Conservation (phyloP, 2,888 invertebrate species). For the Myathropa florea region DNA sequence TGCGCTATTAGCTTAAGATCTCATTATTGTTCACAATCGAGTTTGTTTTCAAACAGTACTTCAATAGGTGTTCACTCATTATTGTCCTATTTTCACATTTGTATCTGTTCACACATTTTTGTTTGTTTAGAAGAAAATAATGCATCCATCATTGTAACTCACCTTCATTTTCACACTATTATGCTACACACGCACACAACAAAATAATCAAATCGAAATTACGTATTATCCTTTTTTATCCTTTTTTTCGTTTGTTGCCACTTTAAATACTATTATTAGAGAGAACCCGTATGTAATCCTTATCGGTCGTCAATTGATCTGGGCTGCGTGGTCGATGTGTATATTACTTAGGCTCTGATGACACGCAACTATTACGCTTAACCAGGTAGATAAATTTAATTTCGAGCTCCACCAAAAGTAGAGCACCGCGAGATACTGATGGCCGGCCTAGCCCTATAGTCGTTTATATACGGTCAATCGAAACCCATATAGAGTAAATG, state of each 20-base stretch:
- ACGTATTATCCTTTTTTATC: slow-evolving; percentile 29
- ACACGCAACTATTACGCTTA: slow-evolving; percentile 44
- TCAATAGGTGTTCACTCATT: not conserved
- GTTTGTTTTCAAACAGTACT: not conserved
- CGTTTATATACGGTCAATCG: slow-evolving; percentile 81
- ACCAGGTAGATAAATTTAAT: slow-evolving; percentile 51
- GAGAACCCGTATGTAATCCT: slow-evolving; percentile 63
- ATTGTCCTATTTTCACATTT: not conserved
- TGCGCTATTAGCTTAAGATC: too few relatives aligned
- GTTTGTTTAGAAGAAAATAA: not conserved
- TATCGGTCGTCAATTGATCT: slow-evolving; percentile 16
- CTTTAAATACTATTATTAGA: slow-evolving; percentile 43
- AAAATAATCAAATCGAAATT: slow-evolving; percentile 10
- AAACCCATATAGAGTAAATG: slow-evolving; percentile 73
- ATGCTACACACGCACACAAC: slow-evolving; percentile 53
- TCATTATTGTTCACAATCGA: too few relatives aligned
- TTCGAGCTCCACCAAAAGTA: slow-evolving; percentile 78
- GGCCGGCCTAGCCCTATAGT: slow-evolving; percentile 81
- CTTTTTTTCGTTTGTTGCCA: slow-evolving; percentile 19
- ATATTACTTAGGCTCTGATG: slow-evolving; percentile 14
- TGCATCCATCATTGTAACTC: slow-evolving; percentile 63
- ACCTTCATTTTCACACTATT: slow-evolving; percentile 73
- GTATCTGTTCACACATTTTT: not conserved
- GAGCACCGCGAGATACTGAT: slow-evolving; percentile 81
- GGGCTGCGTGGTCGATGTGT: not conserved